A percentile compares a stretch with the other conserved stretches of the same genome.
phyloP scores from a whole-genome alignment of 2,888 invertebrate genomes.

The Ischnus inquisitorius region DNA sequence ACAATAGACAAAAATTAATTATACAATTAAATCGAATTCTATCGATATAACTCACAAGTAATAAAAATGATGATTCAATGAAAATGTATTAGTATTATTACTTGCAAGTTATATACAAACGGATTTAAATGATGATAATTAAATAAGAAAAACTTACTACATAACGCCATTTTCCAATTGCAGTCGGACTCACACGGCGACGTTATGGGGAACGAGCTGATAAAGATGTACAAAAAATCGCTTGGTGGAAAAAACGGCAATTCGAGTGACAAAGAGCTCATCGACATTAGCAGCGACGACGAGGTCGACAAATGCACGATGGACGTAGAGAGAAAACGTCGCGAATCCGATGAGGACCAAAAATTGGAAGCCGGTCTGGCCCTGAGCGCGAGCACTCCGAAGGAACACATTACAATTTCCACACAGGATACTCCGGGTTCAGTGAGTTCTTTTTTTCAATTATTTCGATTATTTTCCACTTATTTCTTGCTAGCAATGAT shows the following conservation, averaged over 20 bases:
- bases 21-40: no score
- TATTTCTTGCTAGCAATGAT: no score
- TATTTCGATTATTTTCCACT: no score
- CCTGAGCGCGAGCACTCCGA: conserved; percentile 9
- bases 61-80: no score
- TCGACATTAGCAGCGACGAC: conserved; percentile 93
- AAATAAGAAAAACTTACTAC: no score
- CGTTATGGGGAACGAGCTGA: conserved; percentile 84
- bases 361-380: conserved; percentile 37
- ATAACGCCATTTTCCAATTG: no score
- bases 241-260: conserved; percentile 81
- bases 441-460: conserved; percentile 28
- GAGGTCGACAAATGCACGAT: conserved; percentile 75
- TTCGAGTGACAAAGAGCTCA: conserved; percentile 89
- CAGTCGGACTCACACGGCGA: conserved; percentile 80
- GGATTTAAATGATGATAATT: conserved; percentile 15
- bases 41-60: no score
- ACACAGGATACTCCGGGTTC: conserved; percentile 29
- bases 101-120: conserved; percentile 41
- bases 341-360: conserved; percentile 27
- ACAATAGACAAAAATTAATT: no score
- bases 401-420: conserved; percentile 4
- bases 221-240: conserved; percentile 86
- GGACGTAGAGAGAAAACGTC: conserved; percentile 55
- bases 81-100: no score